Base-by-base conservation (phyloP, 2,888 invertebrate genomes). In the Himalopsyche anomala region DNA sequence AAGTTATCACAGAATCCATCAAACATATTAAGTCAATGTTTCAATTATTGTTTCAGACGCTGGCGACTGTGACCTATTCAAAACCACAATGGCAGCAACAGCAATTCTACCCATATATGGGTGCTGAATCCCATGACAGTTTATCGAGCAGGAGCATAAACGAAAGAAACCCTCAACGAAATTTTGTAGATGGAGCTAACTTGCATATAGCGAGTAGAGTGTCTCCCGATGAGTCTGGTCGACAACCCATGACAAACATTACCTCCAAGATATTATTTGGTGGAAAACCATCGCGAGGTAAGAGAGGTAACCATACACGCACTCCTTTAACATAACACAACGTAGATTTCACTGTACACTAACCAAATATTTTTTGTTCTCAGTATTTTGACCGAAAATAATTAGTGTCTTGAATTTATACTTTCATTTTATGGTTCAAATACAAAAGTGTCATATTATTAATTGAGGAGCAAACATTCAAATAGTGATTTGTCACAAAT, bases 231-330 rank as follows among this genome's bases (percentile, higher is more conserved):
- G 74, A 74, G 11, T 74, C 74, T 15, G 36, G 74, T 4, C 51
- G 51, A 51, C 51, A 51, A 12, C 9, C 74, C 36, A 36, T 38
- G 74, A 74, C 38, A 38, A 74, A 74, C 8, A 38, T 38, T 36
- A 74, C 74, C 15, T 74, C 74, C 74, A 74, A 74, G 74, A 74
- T 74, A 74, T 74, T 74, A 36, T 74, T 74, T 19, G 74, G 74
- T 36, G 74, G 28, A 74, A 74, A 74, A 36, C 74, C 74, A 74
- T 28, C 74, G 74, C 74, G 74, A 74, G 74, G 74, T 74, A 74
- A 74, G 74, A 19, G 74, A 74, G 74, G 74, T 74, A 74, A 74
- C 38, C 74, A 74, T 74, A 74, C 74, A 36, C n/a, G 74, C 74
- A 74, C 74, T 36, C 38, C n/a, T 74, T 36, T 74, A 74, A 74